Base-by-base conservation (phyloP, 2,888 invertebrate species). In the Pilophorus perplexus region DNA sequence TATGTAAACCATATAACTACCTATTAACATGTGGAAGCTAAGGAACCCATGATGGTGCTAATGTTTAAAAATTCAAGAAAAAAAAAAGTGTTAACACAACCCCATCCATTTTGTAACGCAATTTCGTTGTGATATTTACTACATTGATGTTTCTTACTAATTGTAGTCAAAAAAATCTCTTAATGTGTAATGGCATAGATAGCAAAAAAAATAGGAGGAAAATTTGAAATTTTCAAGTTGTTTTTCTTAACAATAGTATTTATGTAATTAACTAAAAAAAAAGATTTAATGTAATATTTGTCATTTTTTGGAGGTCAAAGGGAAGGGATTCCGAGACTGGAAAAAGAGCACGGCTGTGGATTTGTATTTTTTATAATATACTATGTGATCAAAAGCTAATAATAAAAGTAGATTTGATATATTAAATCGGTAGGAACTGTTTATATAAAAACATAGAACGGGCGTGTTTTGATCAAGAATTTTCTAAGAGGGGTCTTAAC, bases 71-170 rank as follows among this genome's bases (percentile, higher is more conserved):
- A n/a, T n/a, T n/a, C n/a, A n/a, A n/a, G n/a, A n/a, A n/a, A 40
- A 59, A 22, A 38, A 37, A 55, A 27, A 18, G 22, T 37, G 55
- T 55, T 55, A 22, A 46, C 55, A 44, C 37, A 52, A 60, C 57
- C 69, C 69, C 69, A 68, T 69, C 67, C 68, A 69, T 68, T 68
- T 69, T 69, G 59, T 70, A 70, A 71, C 68, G 72, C 69, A 71
- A 72, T 72, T 71, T 72, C 62, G 72, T 72, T 72, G 70, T 72
- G 71, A 70, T 72, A 71, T 68, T 71, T 68, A 68, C 68, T 70
- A 70, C 33, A 69, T 67, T 70, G 70, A 71, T 71, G 70, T 67
- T 71, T 70, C 69, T 69, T 67, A 69, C 69, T 69, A 67, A 69
- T 69, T 67, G 67, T 69, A 69, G 69, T 69, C 69, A 67, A 65